Conservation (phyloP, 2,113 vertebrate species). For the Trichomycterus rosablanca region DNA sequence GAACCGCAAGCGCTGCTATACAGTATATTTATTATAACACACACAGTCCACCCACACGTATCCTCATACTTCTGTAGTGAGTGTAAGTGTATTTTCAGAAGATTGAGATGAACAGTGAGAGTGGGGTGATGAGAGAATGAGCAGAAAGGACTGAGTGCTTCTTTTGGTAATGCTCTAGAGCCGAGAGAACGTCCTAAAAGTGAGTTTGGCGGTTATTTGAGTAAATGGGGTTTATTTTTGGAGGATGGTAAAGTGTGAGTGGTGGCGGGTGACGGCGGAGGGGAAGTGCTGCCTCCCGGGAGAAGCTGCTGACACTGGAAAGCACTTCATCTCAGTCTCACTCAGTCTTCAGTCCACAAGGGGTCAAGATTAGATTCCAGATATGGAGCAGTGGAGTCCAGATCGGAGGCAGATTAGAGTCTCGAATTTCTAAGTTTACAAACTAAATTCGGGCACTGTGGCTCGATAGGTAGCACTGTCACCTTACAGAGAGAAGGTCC, state of each 20-base stretch:
- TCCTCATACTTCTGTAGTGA: no score
- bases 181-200: constrained; percentile 59
- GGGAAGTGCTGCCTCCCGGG: constrained; percentile 43
- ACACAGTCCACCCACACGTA: no score
- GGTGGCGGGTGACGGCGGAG: constrained; percentile 52
- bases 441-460: no score
- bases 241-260: constrained; percentile 53
- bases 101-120: constrained; percentile 6
- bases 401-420: no score
- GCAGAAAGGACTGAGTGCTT: constrained; percentile 27
- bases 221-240: constrained; percentile 65
- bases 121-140: constrained; percentile 12
- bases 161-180: constrained; percentile 56
- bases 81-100: constrained; percentile 1
- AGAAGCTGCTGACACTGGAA: constrained; percentile 55
- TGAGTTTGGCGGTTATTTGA: constrained; percentile 59
- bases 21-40: no score
- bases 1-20: no score
- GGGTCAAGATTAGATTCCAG: no score
- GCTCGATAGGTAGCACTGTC: no score
- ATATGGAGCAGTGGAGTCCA: no score
- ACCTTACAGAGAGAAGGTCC: no score
- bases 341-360: not conserved
- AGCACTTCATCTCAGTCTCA: constrained; percentile 42
- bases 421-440: no score